Conservation (phyloP, 2,113 vertebrate species). For the Heterochromis multidens region DNA sequence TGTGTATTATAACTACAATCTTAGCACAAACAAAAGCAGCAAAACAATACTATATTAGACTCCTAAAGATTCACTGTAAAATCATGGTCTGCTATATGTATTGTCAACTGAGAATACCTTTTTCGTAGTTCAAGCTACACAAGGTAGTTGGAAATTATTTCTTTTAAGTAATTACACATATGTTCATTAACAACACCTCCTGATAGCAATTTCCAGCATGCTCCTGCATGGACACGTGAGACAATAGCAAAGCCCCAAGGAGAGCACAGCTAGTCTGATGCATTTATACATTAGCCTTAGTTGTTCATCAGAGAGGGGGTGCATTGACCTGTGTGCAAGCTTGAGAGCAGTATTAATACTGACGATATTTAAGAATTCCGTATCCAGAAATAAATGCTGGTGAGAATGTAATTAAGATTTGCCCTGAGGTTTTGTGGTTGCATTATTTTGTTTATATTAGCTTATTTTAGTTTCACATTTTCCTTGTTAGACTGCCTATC, state of each 20-base stretch:
- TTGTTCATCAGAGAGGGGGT: conserved; percentile 60
- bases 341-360: conserved; percentile 56
- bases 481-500: neutral
- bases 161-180: neutral
- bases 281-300: conserved; percentile 66
- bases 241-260: conserved; percentile 29
- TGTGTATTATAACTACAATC: neutral
- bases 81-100: neutral
- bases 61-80: neutral
- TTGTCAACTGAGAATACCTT: neutral
- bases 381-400: conserved; percentile 33
- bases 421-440: neutral
- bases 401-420: conserved; percentile 28
- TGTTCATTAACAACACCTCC: neutral
- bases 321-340: conserved; percentile 59
- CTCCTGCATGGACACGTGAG: conserved; percentile 21
- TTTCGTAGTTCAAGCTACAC: neutral
- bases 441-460: neutral
- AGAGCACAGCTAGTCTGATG: conserved; percentile 35
- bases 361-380: conserved; percentile 29
- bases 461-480: neutral
- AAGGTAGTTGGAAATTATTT: neutral
- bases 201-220: conserved; percentile 12
- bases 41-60: neutral
- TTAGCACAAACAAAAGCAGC: neutral